Evolutionary conservation across 2,888 invertebrate species (phyloP), one percentile per base, ranked within the genome.

Genomic region (Ceriagrion tenellum): DNA sequence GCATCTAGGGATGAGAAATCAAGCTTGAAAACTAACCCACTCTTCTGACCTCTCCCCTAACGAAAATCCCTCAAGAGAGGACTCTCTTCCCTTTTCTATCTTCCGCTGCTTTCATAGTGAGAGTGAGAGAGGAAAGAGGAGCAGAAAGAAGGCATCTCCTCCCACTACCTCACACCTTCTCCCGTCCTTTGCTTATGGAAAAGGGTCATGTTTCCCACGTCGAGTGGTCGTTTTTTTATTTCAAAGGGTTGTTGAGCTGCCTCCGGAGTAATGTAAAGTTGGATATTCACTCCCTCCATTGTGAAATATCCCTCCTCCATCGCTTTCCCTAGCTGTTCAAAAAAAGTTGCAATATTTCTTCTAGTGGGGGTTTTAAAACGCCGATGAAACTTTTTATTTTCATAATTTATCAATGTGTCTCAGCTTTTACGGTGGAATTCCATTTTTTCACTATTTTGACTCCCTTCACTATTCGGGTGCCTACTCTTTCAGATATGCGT

Each of bases 191-290:
- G n/a, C 40, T 40, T 91, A 91, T 63, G 91, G 91, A 91, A 91
- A 69, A 91, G 63, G 63, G 59, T 56, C 59, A 63, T 91, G 91
- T 91, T 63, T 47, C 40, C 40, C 63, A 13, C 47, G 35, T 63
- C 23, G 91, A 91, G 91, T 91, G 91, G 23, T 63, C 91, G 35
- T 59, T 91, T 63, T n/a, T 91, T 91, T 63, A 91, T 91, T n/a
- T 40, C 30, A 88, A 88, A 88, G 88, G 88, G 88, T 88, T 88
- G n/a, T 88, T 40, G 40, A 20, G 47, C 88, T 35, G 40, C 88
- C 88, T 88, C 88, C 47, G 20, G 88, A 47, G 88, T 3, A 47
- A 88, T 88, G 4, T 40, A 23, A 40, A 23, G 88, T 26, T 40
- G 26, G 35, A 20, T 35, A 23, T 35, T 20, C n/a, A n/a, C 55